These are phyloP conservation scores for Pandemis cinnamomeana DNA, from an alignment of 2,888 invertebrate species.

Conservation along the genomic window DNA sequence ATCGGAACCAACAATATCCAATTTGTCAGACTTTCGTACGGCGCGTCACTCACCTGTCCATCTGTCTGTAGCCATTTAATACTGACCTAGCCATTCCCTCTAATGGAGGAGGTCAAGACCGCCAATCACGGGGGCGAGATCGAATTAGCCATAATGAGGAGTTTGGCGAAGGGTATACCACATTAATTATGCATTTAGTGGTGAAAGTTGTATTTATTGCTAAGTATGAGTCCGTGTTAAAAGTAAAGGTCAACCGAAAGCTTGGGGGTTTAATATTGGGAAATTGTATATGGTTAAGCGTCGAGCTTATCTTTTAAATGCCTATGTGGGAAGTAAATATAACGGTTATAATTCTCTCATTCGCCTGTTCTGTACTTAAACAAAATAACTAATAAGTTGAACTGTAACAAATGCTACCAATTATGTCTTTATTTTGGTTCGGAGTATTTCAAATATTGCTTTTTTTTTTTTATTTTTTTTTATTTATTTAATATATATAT, in stretches of 20 bases:
- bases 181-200: constrained; percentile 27
- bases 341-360: too few relatives aligned
- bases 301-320: neutral
- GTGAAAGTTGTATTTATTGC: constrained; percentile 13
- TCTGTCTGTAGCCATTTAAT: constrained; percentile 45
- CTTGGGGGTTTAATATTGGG: neutral
- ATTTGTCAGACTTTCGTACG: constrained; percentile 26
- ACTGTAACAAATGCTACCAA: too few relatives aligned
- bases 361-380: too few relatives aligned
- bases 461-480: too few relatives aligned
- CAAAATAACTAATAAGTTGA: too few relatives aligned
- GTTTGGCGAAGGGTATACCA: constrained; percentile 17
- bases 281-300: neutral
- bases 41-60: constrained; percentile 50
- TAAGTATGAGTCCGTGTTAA: neutral
- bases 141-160: constrained; percentile 36
- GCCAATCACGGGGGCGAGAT: constrained; percentile 34
- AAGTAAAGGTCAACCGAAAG: constrained; percentile 2
- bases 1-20: constrained; percentile 12
- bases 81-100: constrained; percentile 45
- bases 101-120: constrained; percentile 51
- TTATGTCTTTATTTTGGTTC: too few relatives aligned
- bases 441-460: too few relatives aligned
- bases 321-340: neutral
- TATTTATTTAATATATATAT: too few relatives aligned